phyloP scores from a whole-genome alignment of 2,113 vertebrate genomes.

The Halichoeres trimaculatus region DNA sequence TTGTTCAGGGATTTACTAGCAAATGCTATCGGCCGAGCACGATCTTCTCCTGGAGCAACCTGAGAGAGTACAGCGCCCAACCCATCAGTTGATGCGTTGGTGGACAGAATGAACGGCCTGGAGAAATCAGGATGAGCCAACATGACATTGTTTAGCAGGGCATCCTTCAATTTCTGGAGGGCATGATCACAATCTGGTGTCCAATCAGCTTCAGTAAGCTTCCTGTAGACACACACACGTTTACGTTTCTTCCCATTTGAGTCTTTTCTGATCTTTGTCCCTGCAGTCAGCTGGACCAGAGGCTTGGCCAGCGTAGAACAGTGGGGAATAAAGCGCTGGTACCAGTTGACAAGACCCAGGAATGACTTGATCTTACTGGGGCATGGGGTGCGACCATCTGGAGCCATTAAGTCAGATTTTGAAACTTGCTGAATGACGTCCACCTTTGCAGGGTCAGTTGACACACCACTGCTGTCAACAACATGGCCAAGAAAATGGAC shows the following conservation, averaged over 20 bases:
- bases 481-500: too few species aligned
- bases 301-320: too few species aligned
- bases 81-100: background rate
- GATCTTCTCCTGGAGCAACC: constrained; percentile 1
- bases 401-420: too few species aligned
- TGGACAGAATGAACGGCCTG: background rate
- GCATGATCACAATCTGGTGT: background rate
- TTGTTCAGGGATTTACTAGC: constrained; percentile 16
- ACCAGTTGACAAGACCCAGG: too few species aligned
- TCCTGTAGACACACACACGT: background rate
- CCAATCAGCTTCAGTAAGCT: background rate
- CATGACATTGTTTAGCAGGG: background rate
- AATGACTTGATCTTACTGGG: too few species aligned
- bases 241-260: background rate
- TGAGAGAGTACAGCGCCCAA: background rate
- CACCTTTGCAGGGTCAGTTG: too few species aligned
- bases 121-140: background rate
- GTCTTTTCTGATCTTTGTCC: too few species aligned
- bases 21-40: constrained; percentile 20
- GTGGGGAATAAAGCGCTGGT: too few species aligned
- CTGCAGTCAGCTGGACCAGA: too few species aligned
- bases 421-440: too few species aligned
- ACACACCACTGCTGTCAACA: too few species aligned
- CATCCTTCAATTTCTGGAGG: background rate
- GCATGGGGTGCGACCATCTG: too few species aligned